Percentiles rank a stretch among this genome's conserved stretches.
Conservation (phyloP, 2,113 vertebrate genomes). For the Callipepla squamata region DNA sequence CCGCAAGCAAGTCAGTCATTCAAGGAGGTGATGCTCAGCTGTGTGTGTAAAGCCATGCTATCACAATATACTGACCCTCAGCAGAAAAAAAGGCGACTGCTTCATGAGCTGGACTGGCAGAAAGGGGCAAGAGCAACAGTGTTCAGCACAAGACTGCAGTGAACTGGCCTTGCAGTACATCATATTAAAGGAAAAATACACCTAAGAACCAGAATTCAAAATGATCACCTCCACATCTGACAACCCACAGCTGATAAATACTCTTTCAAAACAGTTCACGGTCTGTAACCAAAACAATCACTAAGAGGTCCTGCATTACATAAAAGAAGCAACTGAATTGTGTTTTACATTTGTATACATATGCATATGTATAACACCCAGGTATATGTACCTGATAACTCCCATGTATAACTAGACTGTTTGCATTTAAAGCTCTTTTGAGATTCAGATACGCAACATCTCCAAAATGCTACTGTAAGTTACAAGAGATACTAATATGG, state of each 20-base stretch:
- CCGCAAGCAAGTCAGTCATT: neutral
- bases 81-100: neutral
- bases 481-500: neutral
- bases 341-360: neutral
- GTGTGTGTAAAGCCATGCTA: neutral
- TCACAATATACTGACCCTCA: neutral
- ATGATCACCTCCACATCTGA: fast-evolving
- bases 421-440: neutral
- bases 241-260: neutral
- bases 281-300: neutral
- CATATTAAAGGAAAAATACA: neutral
- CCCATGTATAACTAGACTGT: neutral
- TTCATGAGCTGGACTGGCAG: neutral
- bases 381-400: no score
- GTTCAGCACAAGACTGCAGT: neutral
- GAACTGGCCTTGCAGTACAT: neutral
- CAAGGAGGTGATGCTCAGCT: neutral
- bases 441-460: neutral
- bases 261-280: neutral
- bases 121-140: neutral
- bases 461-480: neutral
- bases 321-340: neutral
- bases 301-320: neutral
- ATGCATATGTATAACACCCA: neutral
- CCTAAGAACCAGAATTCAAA: neutral